phyloP scores from a whole-genome alignment of 2,797 vertebrate species.

The Avahi laniger region DNA sequence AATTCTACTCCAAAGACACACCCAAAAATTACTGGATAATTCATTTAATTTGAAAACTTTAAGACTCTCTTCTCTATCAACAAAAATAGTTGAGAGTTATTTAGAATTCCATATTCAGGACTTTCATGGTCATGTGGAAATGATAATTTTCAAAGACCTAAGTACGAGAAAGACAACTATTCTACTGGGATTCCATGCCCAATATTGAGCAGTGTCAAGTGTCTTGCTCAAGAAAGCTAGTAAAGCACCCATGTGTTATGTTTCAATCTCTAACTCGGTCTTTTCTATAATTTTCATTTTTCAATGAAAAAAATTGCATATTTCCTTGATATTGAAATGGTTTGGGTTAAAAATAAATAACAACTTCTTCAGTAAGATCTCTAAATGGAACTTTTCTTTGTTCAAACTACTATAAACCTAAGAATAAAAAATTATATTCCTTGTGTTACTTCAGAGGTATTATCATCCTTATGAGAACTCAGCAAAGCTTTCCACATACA shows the following conservation, averaged over 20 bases:
- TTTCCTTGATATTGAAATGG: constrained; percentile 17
- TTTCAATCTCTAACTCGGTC: neutral
- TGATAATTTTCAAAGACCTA: constrained; percentile 30
- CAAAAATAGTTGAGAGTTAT: neutral
- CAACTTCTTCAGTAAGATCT: neutral
- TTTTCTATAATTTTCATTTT: neutral
- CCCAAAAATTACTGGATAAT: neutral
- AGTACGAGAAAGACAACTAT: neutral
- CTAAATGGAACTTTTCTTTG: neutral
- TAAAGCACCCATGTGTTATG: neutral
- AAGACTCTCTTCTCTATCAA: neutral
- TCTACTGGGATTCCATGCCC: neutral
- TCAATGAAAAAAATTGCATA: neutral
- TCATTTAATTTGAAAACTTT: constrained; percentile 22
- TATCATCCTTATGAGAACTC: neutral
- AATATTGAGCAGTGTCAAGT: neutral
- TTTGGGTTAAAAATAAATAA: constrained; percentile 36
- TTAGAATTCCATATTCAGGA: neutral
- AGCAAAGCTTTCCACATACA: neutral
- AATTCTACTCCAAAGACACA: constrained; percentile 15
- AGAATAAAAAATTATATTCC: neutral
- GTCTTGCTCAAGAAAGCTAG: neutral
- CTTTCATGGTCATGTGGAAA: neutral
- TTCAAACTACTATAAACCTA: neutral
- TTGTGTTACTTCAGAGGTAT: neutral